These are phyloP conservation scores for Balearica regulorum DNA, from an alignment of 2,797 vertebrate genomes.

Conservation along the genomic window DNA sequence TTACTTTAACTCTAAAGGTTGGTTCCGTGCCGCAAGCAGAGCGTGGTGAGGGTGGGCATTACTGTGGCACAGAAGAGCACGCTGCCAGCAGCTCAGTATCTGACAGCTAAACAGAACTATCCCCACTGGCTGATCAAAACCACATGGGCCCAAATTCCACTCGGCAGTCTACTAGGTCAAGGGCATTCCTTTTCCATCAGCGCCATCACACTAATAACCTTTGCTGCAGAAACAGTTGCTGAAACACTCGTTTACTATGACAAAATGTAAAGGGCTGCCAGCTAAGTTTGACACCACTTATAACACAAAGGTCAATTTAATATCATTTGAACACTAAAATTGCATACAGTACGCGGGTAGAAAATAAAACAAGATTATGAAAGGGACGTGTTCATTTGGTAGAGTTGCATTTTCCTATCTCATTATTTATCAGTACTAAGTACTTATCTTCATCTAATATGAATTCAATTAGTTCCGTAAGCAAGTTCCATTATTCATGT, in stretches of 20 bases:
- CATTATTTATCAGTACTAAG: conserved; percentile 55
- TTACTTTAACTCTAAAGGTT: background rate
- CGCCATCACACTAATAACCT: conserved; percentile 19
- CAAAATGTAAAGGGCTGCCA: conserved; percentile 41
- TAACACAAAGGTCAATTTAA: background rate
- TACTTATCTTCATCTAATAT: conserved; percentile 62
- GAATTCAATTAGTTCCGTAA: conserved; percentile 75
- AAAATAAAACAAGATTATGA: background rate
- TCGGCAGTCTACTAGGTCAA: conserved; percentile 55
- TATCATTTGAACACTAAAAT: background rate
- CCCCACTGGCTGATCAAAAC: conserved; percentile 31
- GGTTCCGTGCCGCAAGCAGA: background rate
- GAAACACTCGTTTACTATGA: conserved; percentile 32
- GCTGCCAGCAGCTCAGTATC: background rate
- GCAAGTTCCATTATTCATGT: conserved; percentile 73
- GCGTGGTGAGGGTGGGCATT: background rate
- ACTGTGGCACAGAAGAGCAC: background rate
- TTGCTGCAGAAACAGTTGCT: background rate
- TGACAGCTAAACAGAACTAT: conserved; percentile 23
- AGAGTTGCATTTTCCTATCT: conserved; percentile 21
- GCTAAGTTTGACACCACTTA: background rate
- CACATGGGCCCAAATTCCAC: conserved; percentile 57
- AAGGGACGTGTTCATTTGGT: background rate
- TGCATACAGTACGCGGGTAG: background rate
- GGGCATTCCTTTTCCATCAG: conserved; percentile 69